Evolutionary conservation across 2,888 invertebrate genomes (phyloP).

Genomic region (Sycophila texana): DNA sequence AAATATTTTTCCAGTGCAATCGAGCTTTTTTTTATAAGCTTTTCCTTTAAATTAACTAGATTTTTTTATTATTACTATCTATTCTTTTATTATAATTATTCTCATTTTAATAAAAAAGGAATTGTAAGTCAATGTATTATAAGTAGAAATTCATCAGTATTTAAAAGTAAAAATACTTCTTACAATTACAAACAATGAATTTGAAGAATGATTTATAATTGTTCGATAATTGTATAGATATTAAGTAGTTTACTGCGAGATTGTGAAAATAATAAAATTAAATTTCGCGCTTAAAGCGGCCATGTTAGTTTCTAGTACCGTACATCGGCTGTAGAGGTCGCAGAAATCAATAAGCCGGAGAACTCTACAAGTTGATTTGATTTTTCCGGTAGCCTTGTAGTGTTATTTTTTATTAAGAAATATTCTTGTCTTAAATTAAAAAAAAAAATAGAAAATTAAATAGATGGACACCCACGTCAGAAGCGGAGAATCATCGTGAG

Average conservation of each 20-base stretch:
- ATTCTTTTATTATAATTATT: too few relatives aligned
- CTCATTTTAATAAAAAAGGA: too few relatives aligned
- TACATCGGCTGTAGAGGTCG: background rate
- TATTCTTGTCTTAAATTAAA: constrained; percentile 2
- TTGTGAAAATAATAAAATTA: background rate
- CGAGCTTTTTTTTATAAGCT: background rate
- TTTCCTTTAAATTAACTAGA: too few relatives aligned
- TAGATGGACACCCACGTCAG: too few relatives aligned
- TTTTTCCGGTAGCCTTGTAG: constrained; percentile 20
- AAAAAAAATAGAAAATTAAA: background rate
- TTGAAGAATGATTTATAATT: background rate
- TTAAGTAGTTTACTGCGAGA: too few relatives aligned
- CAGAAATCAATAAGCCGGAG: constrained; percentile 7
- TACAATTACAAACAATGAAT: background rate
- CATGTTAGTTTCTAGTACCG: background rate
- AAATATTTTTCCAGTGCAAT: background rate
- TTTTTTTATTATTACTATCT: too few relatives aligned
- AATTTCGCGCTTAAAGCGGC: background rate
- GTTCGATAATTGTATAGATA: too few relatives aligned
- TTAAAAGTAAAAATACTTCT: background rate
- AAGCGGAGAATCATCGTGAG: background rate
- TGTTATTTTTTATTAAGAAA: constrained; percentile 28
- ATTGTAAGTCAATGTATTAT: background rate
- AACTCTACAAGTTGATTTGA: background rate
- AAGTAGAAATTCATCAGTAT: background rate